These are phyloP conservation scores for Drosophila cyrtoloma DNA, from an alignment of 2,888 invertebrate genomes.

Conservation along the genomic window DNA sequence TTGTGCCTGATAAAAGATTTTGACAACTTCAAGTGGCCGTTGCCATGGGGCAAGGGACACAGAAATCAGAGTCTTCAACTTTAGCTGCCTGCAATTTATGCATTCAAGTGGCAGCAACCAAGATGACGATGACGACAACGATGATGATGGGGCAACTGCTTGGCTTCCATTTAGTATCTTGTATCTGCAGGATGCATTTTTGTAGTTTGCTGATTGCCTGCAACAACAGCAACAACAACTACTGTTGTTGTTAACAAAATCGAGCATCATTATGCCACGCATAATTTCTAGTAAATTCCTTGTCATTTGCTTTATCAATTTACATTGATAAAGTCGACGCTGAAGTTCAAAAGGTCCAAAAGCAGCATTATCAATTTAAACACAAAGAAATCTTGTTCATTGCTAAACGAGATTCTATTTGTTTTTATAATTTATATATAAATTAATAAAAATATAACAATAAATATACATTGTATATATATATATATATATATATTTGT, in stretches of 20 bases:
- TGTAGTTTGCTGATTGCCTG: constrained; percentile 62
- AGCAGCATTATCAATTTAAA: constrained; percentile 39
- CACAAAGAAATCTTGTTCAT: constrained; percentile 10
- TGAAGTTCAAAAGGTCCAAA: constrained; percentile 53
- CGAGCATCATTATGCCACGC: constrained; percentile 54
- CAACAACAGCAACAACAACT: constrained; percentile 18
- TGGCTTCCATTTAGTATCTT: constrained; percentile 44
- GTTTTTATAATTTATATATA: constrained; percentile 15
- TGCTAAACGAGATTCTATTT: constrained; percentile 9
- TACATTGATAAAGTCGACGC: constrained; percentile 38
- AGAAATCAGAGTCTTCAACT: constrained; percentile 58
- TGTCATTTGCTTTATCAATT: constrained; percentile 55
- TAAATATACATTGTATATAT: not conserved
- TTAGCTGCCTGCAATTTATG: constrained; percentile 73
- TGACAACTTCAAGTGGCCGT: constrained; percentile 75
- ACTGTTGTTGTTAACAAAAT: constrained; percentile 61
- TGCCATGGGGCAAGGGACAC: constrained; percentile 21
- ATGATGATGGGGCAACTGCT: constrained; percentile 54
- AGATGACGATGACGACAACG: constrained; percentile 39
- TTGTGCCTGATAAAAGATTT: constrained; percentile 65
- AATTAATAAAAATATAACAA: not conserved
- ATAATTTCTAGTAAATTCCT: constrained; percentile 22
- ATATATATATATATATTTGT: not conserved
- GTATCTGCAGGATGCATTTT: constrained; percentile 63
- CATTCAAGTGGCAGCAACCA: constrained; percentile 72